Percentiles rank a stretch among this genome's conserved stretches.
These are phyloP conservation scores for Phalacrocorax carbo DNA, from an alignment of 2,113 vertebrate genomes.

Conservation along the genomic window DNA sequence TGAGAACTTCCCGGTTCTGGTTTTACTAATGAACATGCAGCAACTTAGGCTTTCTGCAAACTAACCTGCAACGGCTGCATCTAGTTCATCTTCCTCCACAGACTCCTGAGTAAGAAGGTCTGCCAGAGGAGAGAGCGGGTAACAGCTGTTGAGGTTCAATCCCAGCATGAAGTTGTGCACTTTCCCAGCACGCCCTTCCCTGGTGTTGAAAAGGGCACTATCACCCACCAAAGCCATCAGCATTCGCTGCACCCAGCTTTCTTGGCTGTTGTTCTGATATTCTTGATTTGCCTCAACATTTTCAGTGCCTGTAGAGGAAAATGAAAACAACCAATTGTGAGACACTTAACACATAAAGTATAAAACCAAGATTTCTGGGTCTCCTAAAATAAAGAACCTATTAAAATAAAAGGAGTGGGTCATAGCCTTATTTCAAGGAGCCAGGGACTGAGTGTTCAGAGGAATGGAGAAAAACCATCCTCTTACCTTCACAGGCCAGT, in stretches of 20 bases:
- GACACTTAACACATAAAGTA: background rate
- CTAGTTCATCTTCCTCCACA: conserved; percentile 81
- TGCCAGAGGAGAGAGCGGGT: conserved; percentile 78
- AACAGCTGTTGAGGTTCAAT: conserved; percentile 88
- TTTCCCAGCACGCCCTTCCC: conserved; percentile 94
- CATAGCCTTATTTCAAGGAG: background rate
- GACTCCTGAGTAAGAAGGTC: conserved; percentile 62
- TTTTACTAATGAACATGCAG: fast-evolving
- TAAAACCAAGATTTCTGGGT: background rate
- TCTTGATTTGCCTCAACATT: conserved; percentile 76
- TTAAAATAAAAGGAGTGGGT: background rate
- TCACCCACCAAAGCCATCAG: conserved; percentile 90
- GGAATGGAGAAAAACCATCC: background rate
- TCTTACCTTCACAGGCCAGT: background rate
- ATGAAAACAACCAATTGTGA: background rate
- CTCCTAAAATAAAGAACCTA: background rate
- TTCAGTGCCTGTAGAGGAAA: conserved; percentile 76
- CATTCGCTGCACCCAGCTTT: conserved; percentile 93
- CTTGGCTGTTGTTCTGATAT: conserved; percentile 76
- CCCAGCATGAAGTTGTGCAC: conserved; percentile 99
- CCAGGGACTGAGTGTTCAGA: background rate
- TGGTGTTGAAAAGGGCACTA: conserved; percentile 89
- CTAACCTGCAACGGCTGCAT: conserved; percentile 87
- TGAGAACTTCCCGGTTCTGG: background rate
- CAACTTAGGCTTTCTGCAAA: fast-evolving